These are phyloP conservation scores for Bombus sibiricus DNA, from an alignment of 1,140 invertebrate species.

Conservation along the genomic window DNA sequence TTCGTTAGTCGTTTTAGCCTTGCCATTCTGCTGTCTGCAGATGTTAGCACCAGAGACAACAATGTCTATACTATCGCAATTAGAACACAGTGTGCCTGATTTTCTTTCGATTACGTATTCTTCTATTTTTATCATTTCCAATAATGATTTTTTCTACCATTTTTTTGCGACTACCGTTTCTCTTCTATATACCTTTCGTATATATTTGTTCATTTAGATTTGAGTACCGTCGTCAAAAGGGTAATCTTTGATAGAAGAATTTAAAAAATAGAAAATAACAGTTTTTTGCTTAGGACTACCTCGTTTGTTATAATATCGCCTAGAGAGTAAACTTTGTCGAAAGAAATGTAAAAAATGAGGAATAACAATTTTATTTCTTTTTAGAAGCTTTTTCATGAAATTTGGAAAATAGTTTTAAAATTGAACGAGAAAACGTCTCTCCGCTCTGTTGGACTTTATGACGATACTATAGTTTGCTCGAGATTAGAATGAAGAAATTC, in stretches of 20 bases:
- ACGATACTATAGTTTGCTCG: background rate
- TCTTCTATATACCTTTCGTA: background rate
- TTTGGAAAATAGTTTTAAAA: background rate
- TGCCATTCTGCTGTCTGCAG: background rate
- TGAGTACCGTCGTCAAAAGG: background rate
- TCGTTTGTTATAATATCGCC: background rate
- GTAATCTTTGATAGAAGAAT: background rate
- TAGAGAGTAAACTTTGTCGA: background rate
- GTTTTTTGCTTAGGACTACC: background rate
- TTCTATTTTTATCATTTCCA: background rate
- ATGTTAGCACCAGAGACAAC: background rate
- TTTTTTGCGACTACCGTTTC: background rate
- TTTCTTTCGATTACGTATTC: background rate
- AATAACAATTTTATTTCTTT: background rate
- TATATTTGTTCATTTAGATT: background rate
- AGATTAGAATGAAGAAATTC: background rate
- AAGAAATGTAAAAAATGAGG: background rate
- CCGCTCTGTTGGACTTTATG: background rate
- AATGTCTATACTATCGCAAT: background rate
- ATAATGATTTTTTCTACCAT: background rate
- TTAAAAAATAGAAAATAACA: background rate
- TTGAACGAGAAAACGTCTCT: background rate
- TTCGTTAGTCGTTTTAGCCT: background rate
- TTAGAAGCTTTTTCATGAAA: background rate
- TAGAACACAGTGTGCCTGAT: background rate